phyloP scores from a whole-genome alignment of 2,113 vertebrate genomes.

The Plestiodon gilberti region DNA sequence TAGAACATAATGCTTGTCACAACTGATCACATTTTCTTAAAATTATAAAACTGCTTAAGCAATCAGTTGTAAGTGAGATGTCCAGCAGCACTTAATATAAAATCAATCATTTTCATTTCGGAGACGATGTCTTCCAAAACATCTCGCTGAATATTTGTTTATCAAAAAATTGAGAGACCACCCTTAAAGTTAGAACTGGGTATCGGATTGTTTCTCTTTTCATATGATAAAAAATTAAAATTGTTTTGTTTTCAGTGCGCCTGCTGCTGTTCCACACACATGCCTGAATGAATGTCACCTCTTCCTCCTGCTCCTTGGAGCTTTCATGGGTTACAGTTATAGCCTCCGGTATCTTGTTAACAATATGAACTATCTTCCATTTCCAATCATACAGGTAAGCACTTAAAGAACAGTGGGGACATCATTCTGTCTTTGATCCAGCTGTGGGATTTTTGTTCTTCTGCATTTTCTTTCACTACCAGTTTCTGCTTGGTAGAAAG shows the following conservation, averaged over 20 bases:
- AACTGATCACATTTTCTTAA: neutral
- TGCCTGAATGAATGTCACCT: conserved; percentile 94
- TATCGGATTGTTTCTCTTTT: neutral
- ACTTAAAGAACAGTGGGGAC: neutral
- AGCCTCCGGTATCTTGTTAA: conserved; percentile 90
- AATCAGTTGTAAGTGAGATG: neutral
- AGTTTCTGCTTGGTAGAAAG: neutral
- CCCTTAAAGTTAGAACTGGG: neutral
- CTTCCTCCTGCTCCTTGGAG: conserved; percentile 88
- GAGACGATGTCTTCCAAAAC: neutral
- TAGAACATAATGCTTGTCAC: neutral
- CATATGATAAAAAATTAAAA: neutral
- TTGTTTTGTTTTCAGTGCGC: conserved; percentile 46
- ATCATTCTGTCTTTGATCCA: neutral
- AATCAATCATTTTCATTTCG: too few species aligned
- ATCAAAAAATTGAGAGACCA: neutral
- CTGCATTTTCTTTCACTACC: neutral
- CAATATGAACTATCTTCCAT: conserved; percentile 93
- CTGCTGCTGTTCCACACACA: conserved; percentile 55
- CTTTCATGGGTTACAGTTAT: conserved; percentile 91
- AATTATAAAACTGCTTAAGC: neutral
- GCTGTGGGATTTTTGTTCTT: neutral
- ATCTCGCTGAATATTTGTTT: neutral
- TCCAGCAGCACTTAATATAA: neutral
- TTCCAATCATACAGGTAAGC: conserved; percentile 90